phyloP scores from a whole-genome alignment of 2,797 vertebrate genomes.

The Acanthis flammea region DNA sequence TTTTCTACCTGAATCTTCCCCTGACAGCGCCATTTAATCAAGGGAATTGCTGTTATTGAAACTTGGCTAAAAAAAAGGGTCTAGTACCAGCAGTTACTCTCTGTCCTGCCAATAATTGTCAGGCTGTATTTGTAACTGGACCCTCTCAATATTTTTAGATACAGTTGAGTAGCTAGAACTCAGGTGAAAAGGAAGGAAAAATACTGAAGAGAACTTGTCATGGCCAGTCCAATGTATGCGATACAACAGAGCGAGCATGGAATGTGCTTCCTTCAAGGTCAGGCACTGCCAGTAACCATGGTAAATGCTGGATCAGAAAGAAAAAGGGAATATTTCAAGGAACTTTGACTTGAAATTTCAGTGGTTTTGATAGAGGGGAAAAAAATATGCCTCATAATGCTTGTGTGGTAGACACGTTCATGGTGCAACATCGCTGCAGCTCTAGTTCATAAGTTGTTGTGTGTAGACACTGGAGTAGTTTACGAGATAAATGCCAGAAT shows the following conservation, averaged over 20 bases:
- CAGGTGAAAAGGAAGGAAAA: neutral
- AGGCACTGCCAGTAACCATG: neutral
- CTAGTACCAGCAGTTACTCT: neutral
- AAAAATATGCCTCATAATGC: neutral
- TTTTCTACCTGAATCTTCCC: neutral
- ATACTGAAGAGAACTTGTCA: neutral
- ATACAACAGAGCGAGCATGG: rapidly evolving
- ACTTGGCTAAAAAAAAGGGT: neutral
- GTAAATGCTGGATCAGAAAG: neutral
- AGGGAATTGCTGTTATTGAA: neutral
- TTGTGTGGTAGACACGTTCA: neutral
- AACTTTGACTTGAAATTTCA: neutral
- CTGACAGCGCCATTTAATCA: neutral
- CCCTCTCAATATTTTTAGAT: neutral
- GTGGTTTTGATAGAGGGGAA: neutral
- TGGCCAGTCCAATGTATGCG: neutral
- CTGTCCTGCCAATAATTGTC: neutral
- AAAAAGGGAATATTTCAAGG: neutral
- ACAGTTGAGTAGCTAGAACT: neutral
- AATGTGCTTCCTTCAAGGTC: neutral
- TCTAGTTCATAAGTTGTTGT: neutral
- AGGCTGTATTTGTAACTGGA: neutral
- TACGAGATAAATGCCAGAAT: neutral
- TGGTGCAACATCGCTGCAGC: neutral
- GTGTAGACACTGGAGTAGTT: neutral